Evolutionary conservation across 2,113 vertebrate genomes (phyloP).

Genomic region (Calidris pugnax): DNA sequence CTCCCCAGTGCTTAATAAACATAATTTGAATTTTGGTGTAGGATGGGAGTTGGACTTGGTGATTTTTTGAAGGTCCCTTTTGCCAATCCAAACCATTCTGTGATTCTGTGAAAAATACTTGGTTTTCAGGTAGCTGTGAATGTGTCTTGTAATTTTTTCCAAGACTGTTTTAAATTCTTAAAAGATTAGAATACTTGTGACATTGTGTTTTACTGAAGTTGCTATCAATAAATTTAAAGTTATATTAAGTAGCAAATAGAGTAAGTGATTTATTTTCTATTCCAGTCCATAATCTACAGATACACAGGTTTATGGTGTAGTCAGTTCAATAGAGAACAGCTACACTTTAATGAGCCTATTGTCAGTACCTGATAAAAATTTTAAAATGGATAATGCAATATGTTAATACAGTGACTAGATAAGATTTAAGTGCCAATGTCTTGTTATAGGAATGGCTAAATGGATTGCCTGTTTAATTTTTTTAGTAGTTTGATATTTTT

Average conservation of each 20-base stretch:
- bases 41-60: neutral
- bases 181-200: neutral
- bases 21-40: neutral
- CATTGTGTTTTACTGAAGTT: neutral
- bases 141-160: neutral
- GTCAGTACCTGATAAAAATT: neutral
- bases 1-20: neutral
- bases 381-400: neutral
- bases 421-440: neutral
- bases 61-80: neutral
- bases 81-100: neutral
- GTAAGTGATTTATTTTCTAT: neutral
- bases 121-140: neutral
- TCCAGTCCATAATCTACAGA: neutral
- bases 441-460: neutral
- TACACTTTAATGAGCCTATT: neutral
- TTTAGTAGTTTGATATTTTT: neutral
- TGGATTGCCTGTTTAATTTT: neutral
- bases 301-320: neutral
- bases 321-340: neutral
- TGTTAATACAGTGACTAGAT: neutral
- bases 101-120: neutral
- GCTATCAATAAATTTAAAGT: neutral
- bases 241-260: neutral
- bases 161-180: neutral